Base-by-base conservation (phyloP, 2,797 vertebrate species). In the Oreonectes daqikongensis region DNA sequence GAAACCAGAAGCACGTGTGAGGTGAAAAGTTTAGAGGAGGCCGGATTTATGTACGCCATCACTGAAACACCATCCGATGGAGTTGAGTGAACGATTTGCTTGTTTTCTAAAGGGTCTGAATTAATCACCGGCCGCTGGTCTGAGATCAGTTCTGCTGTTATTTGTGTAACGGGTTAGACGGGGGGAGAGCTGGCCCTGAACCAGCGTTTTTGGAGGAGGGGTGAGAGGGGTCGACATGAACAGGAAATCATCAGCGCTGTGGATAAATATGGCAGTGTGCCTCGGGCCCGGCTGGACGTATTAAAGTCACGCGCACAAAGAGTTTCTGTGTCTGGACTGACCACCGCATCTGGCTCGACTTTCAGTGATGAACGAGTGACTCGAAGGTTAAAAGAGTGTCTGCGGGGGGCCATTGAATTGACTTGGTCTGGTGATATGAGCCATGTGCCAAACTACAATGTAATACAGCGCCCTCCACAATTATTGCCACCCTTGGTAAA, bases 11-110 rank as follows among this genome's bases (percentile, higher is more conserved):
- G 60, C 75, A 77, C 81, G 71, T 85, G 81, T 75, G 55, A 67
- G 59, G 78, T 79, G 82, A 81, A 78, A 69, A 73, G 59, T 85
- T 81, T 66, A 81, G 72, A 65, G 68, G 66, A 63, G 75, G 40
- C 61, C 66, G 69, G 67, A 75, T 83, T 79, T 82, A 80, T 83
- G 80, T 77, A 78, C n/a, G 64, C 69, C 79, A 75, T 79, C 79
- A 73, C 79, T 85, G 84, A 84, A 84, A 81, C 28, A 32, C 72
- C 73, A 82, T 83, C 60, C 80, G 76, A 84, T 60, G 46, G 73
- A 53, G 53, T 48, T 24, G 44, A 63, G 57, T 44, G 57, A 32
- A 46, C 57, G 44, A 76, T 75, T 81, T 81, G 79, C 42, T 55
- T 80, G 72, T 77, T 79, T 78, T 69, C 40, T 38, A 24, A 55